Percentiles rank a stretch among this genome's conserved stretches.
phyloP scores from a whole-genome alignment of 1,140 invertebrate species.

The Lepidurus couesii region DNA sequence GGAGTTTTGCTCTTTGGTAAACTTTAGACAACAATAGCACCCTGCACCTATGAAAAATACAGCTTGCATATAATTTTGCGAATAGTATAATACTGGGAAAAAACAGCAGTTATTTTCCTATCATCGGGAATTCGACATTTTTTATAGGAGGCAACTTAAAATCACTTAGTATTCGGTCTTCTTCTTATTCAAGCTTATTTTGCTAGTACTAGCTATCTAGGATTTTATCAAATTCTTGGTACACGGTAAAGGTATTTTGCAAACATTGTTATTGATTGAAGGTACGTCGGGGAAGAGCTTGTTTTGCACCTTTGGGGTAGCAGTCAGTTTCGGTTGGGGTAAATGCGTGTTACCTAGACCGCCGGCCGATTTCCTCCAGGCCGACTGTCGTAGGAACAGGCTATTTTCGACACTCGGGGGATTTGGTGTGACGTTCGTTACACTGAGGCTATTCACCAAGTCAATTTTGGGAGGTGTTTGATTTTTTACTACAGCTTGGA shows the following conservation, averaged over 20 bases:
- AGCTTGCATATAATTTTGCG: background rate
- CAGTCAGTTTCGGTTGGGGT: background rate
- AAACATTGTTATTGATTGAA: conserved; percentile 8
- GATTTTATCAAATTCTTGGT: conserved; percentile 2
- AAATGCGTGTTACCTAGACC: background rate
- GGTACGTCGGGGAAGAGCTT: conserved; percentile 11
- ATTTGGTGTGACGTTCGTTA: background rate
- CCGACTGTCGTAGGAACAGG: background rate
- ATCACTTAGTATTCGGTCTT: background rate
- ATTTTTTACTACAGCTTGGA: background rate
- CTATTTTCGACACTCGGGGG: background rate
- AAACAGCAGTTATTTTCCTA: background rate
- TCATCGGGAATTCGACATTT: background rate
- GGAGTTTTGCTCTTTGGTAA: background rate
- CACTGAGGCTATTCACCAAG: background rate
- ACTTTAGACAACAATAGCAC: background rate
- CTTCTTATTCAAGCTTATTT: background rate
- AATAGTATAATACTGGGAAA: background rate
- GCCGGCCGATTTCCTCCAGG: background rate
- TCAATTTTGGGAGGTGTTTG: background rate
- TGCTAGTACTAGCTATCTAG: background rate
- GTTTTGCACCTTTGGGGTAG: background rate
- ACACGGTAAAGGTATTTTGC: conserved; percentile 10
- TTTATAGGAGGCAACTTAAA: background rate
- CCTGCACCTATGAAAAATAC: background rate